Evolutionary conservation across 2,888 invertebrate genomes (phyloP), one percentile per base, ranked within the genome.

Genomic region (Apantesis nais): DNA sequence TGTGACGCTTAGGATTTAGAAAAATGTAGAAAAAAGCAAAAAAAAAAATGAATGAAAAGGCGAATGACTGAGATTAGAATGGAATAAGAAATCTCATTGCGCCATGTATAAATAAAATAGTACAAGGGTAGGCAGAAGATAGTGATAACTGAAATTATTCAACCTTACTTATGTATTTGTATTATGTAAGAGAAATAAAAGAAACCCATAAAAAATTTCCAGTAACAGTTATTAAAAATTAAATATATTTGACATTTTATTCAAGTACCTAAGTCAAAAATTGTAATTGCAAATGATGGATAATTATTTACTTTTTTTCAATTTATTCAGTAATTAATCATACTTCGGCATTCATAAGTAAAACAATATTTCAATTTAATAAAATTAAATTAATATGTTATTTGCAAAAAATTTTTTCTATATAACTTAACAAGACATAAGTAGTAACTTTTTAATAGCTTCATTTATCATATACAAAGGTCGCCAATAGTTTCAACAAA

Each of bases 121-220:
- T 22, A 7, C 48, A 9, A 19, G 19, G 44, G 48, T 48, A 48
- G 44, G 44, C 22, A 37, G 25, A n/a, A 37, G 62, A 62, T 34
- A 34, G 34, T 34, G 34, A 81, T 81, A 74, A 77, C 70, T 34
- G 22, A 67, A 79, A 78, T 77, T 77, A 75, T 71, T 77, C 74
- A 77, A 71, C 70, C 74, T 77, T 71, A 81, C 78, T 80, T 83
- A 58, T 5, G 16, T 39, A 83, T 77, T 73, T 73, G 62, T 69
- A 70, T 75, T 76, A 79, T 86, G 83, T 81, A 84, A 79, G 78
- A 77, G 69, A 75, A 68, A 48, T 74, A 68, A 61, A 68, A 69
- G 67, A 70, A 69, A n/a, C 81, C 81, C 88, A 89, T 91, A 90
- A 92, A 92, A n/a, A n/a, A n/a, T n/a, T n/a, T n/a, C n/a, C n/a